Evolutionary conservation across 2,797 vertebrate species (phyloP).

Genomic region (Anniella stebbinsi): DNA sequence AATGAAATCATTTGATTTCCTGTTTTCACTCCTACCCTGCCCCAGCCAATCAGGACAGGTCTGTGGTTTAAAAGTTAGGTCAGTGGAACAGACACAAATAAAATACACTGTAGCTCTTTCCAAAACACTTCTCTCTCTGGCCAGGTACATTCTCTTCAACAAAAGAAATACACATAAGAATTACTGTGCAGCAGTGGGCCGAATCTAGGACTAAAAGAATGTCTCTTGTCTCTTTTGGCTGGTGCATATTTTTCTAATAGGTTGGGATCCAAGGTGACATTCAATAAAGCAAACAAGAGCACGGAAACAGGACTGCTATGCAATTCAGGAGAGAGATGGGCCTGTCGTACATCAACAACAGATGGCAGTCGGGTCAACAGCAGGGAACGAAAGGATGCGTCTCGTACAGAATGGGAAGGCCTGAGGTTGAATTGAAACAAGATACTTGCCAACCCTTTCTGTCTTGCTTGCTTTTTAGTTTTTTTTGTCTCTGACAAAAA

Average conservation of each 20-base stretch:
- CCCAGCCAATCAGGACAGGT: conserved; percentile 53
- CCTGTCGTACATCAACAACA: conserved; percentile 61
- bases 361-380: conserved; percentile 59
- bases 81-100: conserved; percentile 56
- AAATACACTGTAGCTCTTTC: conserved; percentile 39
- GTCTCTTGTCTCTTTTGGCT: conserved; percentile 63
- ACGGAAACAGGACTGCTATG: conserved; percentile 44
- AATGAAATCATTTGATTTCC: conserved; percentile 61
- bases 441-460: conserved; percentile 36
- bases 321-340: conserved; percentile 45
- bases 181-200: conserved; percentile 24
- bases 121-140: conserved; percentile 50
- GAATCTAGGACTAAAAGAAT: conserved; percentile 43
- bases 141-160: conserved; percentile 39
- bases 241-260: conserved; percentile 60
- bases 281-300: conserved; percentile 45
- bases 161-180: conserved; percentile 54
- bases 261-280: conserved; percentile 55
- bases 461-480: conserved; percentile 9
- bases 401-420: conserved; percentile 66
- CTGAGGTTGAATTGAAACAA: conserved; percentile 24
- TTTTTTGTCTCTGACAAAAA: conserved; percentile 36
- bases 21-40: conserved; percentile 57
- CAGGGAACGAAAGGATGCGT: conserved; percentile 71
- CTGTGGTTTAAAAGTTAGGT: conserved; percentile 61